These are phyloP conservation scores for Myotis daubentonii DNA, from an alignment of 2,797 vertebrate species.

Conservation along the genomic window DNA sequence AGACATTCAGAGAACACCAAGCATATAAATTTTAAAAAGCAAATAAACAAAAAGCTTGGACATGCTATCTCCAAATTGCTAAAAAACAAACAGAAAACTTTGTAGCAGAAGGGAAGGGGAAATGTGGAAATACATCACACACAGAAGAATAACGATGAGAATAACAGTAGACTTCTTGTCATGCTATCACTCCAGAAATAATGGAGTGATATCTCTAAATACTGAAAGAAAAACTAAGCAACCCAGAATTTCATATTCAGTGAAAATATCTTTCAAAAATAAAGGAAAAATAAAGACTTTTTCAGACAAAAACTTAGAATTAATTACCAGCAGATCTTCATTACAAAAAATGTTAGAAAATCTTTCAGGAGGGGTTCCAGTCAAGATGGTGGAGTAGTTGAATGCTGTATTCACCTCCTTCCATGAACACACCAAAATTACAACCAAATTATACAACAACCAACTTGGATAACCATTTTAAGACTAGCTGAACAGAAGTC, in stretches of 20 bases:
- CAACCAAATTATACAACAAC: background rate
- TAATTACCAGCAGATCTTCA: background rate
- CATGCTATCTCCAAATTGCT: background rate
- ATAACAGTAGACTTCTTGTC: background rate
- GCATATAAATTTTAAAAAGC: background rate
- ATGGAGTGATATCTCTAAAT: background rate
- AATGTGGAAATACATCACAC: background rate
- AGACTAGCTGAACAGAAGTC: background rate
- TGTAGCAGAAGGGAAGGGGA: background rate
- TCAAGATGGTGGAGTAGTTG: background rate
- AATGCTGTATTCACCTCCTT: background rate
- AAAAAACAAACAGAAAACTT: conserved; percentile 38
- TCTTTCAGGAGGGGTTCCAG: background rate
- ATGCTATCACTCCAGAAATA: background rate
- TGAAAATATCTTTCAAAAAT: conserved; percentile 8
- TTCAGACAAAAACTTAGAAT: conserved; percentile 10
- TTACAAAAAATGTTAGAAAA: background rate
- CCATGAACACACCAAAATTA: background rate
- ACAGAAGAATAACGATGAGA: background rate
- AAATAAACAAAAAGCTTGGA: background rate
- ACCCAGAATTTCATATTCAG: background rate
- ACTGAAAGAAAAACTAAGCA: background rate
- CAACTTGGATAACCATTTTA: background rate
- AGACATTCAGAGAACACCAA: conserved; percentile 8
- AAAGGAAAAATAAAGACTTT: background rate